A percentile compares a stretch with the other conserved stretches of the same genome.
phyloP scores from a whole-genome alignment of 64 coral and sea anemone species.

The Trachythela sp. region DNA sequence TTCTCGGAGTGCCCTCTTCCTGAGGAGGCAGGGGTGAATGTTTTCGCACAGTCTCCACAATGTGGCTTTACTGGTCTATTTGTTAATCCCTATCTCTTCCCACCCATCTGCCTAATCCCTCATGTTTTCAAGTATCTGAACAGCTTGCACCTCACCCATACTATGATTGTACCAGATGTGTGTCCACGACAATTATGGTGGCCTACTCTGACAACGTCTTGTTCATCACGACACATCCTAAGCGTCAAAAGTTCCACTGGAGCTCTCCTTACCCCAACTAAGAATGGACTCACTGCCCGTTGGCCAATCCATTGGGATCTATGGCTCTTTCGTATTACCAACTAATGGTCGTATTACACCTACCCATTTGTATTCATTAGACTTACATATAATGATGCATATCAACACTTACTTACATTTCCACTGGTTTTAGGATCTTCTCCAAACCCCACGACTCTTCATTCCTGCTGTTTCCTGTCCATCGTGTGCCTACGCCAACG shows the following conservation, averaged over 20 bases:
- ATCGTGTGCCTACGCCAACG: conserved; percentile 18
- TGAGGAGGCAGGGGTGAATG: too few species aligned
- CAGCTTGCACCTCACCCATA: neutral
- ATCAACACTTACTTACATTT: neutral
- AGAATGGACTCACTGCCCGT: neutral
- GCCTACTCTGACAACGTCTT: too few species aligned
- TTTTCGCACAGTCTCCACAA: too few species aligned
- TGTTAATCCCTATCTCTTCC: neutral
- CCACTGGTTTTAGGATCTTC: neutral
- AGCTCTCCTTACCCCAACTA: conserved; percentile 12
- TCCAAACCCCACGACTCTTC: neutral
- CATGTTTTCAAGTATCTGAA: neutral
- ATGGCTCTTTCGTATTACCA: conserved; percentile 9
- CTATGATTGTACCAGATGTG: neutral
- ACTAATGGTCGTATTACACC: too few species aligned
- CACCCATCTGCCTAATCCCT: too few species aligned
- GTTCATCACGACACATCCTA: too few species aligned
- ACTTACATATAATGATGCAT: neutral
- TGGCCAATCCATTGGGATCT: conserved; percentile 35
- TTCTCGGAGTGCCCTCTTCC: too few species aligned
- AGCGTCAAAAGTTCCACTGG: neutral
- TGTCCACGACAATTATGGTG: conserved; percentile 21
- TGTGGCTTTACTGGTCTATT: too few species aligned
- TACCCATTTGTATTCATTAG: neutral
- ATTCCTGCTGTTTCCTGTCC: conserved; percentile 36